A percentile compares a stretch with the other conserved stretches of the same genome.
phyloP scores from a whole-genome alignment of 2,888 invertebrate species.

The Teinopalpus imperialis region DNA sequence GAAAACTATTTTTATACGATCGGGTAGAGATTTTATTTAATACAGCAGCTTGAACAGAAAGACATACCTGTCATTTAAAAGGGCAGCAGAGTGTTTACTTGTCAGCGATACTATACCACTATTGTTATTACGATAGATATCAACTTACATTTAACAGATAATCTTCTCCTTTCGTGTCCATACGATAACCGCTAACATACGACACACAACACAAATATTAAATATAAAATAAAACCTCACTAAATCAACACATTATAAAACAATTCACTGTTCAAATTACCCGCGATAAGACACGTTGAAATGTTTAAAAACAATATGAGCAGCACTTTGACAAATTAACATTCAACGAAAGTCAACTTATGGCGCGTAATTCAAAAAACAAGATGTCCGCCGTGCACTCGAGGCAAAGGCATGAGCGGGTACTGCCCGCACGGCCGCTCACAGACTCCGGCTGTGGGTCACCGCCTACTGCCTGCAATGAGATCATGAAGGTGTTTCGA shows the following conservation, averaged over 20 bases:
- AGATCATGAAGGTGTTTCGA: conserved; percentile 69
- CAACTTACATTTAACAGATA: conserved; percentile 47
- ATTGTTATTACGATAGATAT: too few relatives aligned
- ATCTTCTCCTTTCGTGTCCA: conserved; percentile 39
- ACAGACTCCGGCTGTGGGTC: conserved; percentile 57
- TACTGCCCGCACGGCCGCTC: conserved; percentile 45
- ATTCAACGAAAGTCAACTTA: conserved; percentile 11
- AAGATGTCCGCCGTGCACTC: conserved; percentile 38
- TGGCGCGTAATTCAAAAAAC: conserved; percentile 38
- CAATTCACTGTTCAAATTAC: too few relatives aligned
- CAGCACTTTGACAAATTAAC: too few relatives aligned
- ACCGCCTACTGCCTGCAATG: conserved; percentile 70
- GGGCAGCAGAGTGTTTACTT: too few relatives aligned
- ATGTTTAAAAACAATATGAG: too few relatives aligned
- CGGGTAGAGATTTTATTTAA: too few relatives aligned
- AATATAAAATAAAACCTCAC: background rate
- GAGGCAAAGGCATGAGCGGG: conserved; percentile 49
- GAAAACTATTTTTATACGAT: too few relatives aligned
- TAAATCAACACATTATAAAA: conserved; percentile 16
- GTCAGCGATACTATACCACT: too few relatives aligned
- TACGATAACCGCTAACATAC: conserved; percentile 44
- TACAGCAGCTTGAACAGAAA: too few relatives aligned
- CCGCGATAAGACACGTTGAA: too few relatives aligned
- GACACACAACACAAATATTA: conserved; percentile 16
- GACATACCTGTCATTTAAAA: too few relatives aligned